Base-by-base conservation (phyloP, 1,140 invertebrate species). In the Drosophila ambigua region DNA sequence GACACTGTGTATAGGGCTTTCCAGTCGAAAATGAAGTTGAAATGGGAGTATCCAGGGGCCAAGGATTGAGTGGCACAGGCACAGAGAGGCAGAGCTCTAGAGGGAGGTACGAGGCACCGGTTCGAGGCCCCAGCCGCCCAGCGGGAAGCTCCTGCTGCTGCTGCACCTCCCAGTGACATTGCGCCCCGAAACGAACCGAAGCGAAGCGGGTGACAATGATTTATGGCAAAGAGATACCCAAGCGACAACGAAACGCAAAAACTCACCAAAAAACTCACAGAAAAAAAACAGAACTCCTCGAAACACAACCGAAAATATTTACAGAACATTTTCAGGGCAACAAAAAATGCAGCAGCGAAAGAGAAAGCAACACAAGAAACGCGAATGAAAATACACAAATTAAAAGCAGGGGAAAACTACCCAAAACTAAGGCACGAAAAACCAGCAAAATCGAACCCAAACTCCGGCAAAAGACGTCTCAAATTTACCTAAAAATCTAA, bases 121-220 rank as follows among this genome's bases (percentile, higher is more conserved):
- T 35, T 35, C 50, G 49, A 71, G 66, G 63, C 69, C 66, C 61
- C 55, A 65, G 67, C 57, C 67, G 68, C 79, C 80, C 88, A 90
- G 88, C 88, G 89, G 88, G 88, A 77, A 63, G 88, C 84, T 63
- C 26, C 26, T 28, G 26, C 26, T 28, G 26, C 26, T 28, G 26
- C 26, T 28, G 26, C 26, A 11, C 35, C 80, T 88, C 80, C 73
- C 83, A 90, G 78, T 90, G 88, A 90, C 88, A 90, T 89, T 90
- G 79, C 88, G 79, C 83, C 35, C 35, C 35, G 35, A 39, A 39
- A 39, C 35, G 35, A 39, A 39, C 35, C 77, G 79, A 57, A 46
- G n/a, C 72, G 72, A 74, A 90, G 83, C 83, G 88, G 88, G 88
- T 90, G 88, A 90, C 88, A 90, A 90, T 90, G 88, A 90, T 90